These are phyloP conservation scores for Troides helena DNA, from an alignment of 2,888 invertebrate species.

Conservation along the genomic window DNA sequence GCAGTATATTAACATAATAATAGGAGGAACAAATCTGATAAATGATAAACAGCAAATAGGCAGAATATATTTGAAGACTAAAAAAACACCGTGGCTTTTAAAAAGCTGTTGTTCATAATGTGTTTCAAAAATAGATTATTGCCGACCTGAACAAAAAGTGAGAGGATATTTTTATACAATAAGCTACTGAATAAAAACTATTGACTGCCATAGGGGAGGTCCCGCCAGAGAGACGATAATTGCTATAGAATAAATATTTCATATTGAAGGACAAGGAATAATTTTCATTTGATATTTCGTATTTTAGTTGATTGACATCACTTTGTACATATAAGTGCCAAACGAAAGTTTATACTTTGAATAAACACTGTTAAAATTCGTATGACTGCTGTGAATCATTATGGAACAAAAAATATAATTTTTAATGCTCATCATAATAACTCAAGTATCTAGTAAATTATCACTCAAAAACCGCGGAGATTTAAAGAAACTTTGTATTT, in stretches of 20 bases:
- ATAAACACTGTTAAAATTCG: background rate
- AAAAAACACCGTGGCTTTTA: no score
- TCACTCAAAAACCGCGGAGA: conserved; percentile 13
- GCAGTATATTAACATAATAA: no score
- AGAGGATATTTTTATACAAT: no score
- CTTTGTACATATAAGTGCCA: background rate
- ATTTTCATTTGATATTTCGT: background rate
- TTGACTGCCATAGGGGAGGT: no score
- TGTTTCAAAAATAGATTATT: no score
- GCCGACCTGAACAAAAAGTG: no score
- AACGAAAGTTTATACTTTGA: background rate
- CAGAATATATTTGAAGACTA: no score
- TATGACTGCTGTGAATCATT: background rate
- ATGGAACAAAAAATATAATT: conserved; percentile 19
- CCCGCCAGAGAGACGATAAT: background rate
- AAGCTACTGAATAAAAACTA: no score
- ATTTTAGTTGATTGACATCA: background rate
- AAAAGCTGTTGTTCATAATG: no score
- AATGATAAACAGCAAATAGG: no score
- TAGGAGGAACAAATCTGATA: no score
- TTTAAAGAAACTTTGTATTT: conserved; percentile 6
- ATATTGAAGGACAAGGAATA: background rate
- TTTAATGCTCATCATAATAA: conserved; percentile 1
- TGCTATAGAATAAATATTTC: background rate
- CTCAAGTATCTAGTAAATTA: conserved; percentile 16